Evolutionary conservation across 2,888 invertebrate genomes (phyloP).

Genomic region (Lordiphosa andalusiaca): DNA sequence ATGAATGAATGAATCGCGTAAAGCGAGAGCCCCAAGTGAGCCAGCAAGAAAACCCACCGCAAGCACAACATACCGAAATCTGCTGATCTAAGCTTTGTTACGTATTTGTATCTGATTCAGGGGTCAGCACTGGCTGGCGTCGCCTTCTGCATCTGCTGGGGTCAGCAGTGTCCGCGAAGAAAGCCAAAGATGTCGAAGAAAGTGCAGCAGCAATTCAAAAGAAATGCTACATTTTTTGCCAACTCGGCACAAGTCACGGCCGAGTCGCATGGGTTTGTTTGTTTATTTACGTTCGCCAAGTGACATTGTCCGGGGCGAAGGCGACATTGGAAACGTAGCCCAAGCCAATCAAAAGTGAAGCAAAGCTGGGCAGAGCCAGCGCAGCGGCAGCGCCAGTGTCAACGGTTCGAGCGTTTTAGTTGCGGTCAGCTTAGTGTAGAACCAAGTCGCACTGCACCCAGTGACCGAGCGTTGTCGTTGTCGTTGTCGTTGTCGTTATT

Average conservation of each 20-base stretch:
- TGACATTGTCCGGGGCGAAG: conserved; percentile 76
- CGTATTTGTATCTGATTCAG: conserved; percentile 36
- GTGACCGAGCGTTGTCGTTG: conserved; percentile 47
- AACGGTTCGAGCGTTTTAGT: conserved; percentile 42
- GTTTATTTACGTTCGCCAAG: conserved; percentile 56
- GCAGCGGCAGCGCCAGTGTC: conserved; percentile 32
- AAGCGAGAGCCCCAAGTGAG: conserved; percentile 47
- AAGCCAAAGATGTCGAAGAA: conserved; percentile 51
- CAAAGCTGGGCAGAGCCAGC: conserved; percentile 26
- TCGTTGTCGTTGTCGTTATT: conserved; percentile 27
- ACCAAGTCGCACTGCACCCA: conserved; percentile 52
- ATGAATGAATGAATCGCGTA: conserved; percentile 64
- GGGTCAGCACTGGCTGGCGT: conserved; percentile 58
- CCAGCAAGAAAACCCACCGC: conserved; percentile 17
- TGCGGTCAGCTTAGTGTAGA: conserved; percentile 47
- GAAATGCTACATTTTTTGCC: conserved; percentile 72
- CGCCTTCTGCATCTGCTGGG: conserved; percentile 59
- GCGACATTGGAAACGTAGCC: conserved; percentile 73
- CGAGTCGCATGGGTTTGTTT: conserved; percentile 49
- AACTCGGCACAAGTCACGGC: conserved; percentile 79
- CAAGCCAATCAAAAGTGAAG: conserved; percentile 48
- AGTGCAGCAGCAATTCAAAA: conserved; percentile 56
- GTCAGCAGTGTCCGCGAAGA: conserved; percentile 62
- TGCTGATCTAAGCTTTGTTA: conserved; percentile 22
- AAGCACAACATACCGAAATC: conserved; percentile 6